Base-by-base conservation (phyloP, 2,797 vertebrate species). In the Poeciliopsis presidionis region DNA sequence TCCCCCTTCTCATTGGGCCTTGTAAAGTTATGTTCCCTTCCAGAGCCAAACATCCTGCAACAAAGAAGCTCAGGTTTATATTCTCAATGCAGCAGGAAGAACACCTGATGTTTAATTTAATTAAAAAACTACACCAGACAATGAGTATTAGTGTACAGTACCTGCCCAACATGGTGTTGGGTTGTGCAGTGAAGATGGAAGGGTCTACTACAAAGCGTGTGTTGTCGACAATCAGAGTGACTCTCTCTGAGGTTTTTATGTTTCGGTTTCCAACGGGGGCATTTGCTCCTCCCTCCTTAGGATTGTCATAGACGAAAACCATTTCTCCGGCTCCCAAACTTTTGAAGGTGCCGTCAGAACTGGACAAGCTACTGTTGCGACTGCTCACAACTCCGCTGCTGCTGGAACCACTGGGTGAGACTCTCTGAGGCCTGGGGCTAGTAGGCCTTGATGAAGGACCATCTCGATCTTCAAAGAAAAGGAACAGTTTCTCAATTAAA, bases 131-230 rank as follows among this genome's bases (percentile, higher is more conserved):
- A 67, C 2, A 7, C 73, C 43, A 39, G 8, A 73, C 5, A 72
- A 71, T n/a, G 5, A 51, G 11, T 20, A 55, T 53, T 6, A 51
- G 63, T 49, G 30, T 55, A 72, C 70, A 43, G 25, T 90, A 99
- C 98, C 98, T 98, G 94, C 98, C 98, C 96, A 99, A 93, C 98
- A 99, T 99, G n/a, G 98, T 99, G 89, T 99, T 99, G 87, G 98
- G 97, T 69, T 99, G 98, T 87, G 98, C 98, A 7, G 97, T 99
- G 90, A 99, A 99, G 94, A 99, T 98, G 46, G 97, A 96, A 45
- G 98, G 98, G 93, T 99, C 98, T 46, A 99, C 98, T 75, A 99
- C 98, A 89, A 99, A 99, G 94, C 98, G 97, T 13, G 98, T 99
- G 92, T 98, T 99, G 92, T 99, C 98, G 84, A 99, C 98, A 41